A percentile compares a stretch with the other conserved stretches of the same genome.
These are phyloP conservation scores for Zaprionus kolodkinae DNA, from an alignment of 1,140 invertebrate genomes.

Conservation along the genomic window DNA sequence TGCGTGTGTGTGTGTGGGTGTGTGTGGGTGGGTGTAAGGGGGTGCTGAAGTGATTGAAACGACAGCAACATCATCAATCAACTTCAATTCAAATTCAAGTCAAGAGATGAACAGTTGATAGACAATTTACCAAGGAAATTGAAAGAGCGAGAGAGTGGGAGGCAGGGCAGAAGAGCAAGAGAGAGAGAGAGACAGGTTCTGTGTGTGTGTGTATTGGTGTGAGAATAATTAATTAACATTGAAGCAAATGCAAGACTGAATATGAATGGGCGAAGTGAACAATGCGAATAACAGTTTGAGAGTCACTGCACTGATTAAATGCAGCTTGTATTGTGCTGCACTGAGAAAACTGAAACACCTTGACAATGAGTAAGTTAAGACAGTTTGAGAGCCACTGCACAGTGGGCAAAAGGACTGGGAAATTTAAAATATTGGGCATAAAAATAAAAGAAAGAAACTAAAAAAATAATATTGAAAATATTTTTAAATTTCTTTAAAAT, in stretches of 20 bases:
- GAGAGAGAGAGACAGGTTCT: not conserved
- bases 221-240: constrained; percentile 44
- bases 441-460: no score
- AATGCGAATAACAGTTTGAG: not conserved
- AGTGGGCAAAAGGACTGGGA: no score
- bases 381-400: no score
- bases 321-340: no score
- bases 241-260: constrained; percentile 20
- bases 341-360: not conserved
- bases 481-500: not conserved
- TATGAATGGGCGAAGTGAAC: not conserved
- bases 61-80: constrained; percentile 52
- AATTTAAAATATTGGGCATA: no score
- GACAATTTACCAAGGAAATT: constrained; percentile 48
- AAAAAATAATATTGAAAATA: not conserved
- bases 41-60: constrained; percentile 10
- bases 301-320: not conserved
- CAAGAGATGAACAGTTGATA: constrained; percentile 47
- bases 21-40: not conserved
- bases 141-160: constrained; percentile 17
- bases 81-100: constrained; percentile 54
- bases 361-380: no score
- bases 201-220: not conserved
- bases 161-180: no score
- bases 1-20: not conserved